Percentiles rank a stretch among this genome's conserved stretches.
These are phyloP conservation scores for Tor tambroides DNA, from an alignment of 2,113 vertebrate species.

Conservation along the genomic window DNA sequence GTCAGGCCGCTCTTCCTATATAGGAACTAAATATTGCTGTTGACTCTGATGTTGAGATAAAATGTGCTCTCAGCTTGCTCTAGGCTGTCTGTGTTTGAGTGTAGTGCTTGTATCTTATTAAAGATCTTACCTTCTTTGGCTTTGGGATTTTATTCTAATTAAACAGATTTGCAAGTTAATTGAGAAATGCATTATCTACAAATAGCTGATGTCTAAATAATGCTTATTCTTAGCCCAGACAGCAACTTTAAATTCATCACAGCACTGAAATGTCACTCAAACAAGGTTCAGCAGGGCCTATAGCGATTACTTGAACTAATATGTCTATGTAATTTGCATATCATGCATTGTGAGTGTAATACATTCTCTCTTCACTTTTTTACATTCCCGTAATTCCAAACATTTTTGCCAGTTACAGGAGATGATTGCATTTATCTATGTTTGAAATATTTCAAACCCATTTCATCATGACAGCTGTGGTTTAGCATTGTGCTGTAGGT, in stretches of 20 bases:
- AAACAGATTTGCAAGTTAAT: constrained; percentile 26
- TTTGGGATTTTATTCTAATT: constrained; percentile 28
- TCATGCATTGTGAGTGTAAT: not conserved
- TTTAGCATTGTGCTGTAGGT: constrained; percentile 25
- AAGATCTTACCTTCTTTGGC: constrained; percentile 1
- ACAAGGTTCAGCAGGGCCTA: not conserved
- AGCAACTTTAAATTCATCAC: not conserved
- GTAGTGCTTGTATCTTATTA: constrained; percentile 6
- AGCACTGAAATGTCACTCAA: not conserved
- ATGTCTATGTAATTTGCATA: not conserved
- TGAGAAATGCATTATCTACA: not conserved
- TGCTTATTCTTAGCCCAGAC: not conserved
- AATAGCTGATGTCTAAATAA: not conserved
- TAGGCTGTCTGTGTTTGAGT: not conserved
- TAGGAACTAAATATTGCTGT: constrained; percentile 7
- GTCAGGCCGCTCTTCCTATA: not conserved
- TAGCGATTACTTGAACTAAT: not conserved
- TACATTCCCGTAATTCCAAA: not conserved
- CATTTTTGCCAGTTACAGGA: not conserved
- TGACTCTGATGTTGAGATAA: constrained; percentile 7
- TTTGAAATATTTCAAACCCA: not conserved
- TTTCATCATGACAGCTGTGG: not conserved
- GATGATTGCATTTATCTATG: not conserved
- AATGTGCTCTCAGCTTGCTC: not conserved
- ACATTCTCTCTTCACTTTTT: not conserved